These are phyloP conservation scores for Rhinella marina DNA, from an alignment of 2,797 vertebrate species.

Conservation along the genomic window DNA sequence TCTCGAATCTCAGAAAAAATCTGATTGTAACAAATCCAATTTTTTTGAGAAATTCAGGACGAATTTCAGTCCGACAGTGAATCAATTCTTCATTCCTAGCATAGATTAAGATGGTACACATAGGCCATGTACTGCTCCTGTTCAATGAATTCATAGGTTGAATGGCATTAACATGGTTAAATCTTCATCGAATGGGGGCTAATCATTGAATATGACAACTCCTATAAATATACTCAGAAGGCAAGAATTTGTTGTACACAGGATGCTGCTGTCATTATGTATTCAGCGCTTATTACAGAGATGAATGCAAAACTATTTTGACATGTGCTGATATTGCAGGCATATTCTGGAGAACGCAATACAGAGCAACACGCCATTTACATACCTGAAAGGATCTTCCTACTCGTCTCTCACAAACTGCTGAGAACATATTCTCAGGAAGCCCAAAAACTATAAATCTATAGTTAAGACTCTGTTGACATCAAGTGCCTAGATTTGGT, in stretches of 20 bases:
- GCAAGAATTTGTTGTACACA: neutral
- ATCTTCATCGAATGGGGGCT: neutral
- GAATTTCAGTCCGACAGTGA: too few species aligned
- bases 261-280: constrained; percentile 4
- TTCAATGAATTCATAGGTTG: too few species aligned
- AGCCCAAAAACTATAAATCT: neutral
- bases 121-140: too few species aligned
- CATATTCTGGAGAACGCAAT: neutral
- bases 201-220: constrained; percentile 2
- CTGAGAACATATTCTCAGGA: neutral
- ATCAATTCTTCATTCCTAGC: too few species aligned
- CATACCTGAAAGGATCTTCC: neutral
- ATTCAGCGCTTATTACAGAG: constrained; percentile 23
- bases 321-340: constrained; percentile 26
- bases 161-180: neutral
- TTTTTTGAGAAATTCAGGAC: too few species aligned
- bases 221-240: constrained; percentile 8
- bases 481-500: too few species aligned
- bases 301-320: constrained; percentile 10
- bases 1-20: too few species aligned
- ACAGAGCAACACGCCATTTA: neutral
- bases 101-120: too few species aligned
- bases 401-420: neutral
- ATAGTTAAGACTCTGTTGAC: too few species aligned
- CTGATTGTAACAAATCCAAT: too few species aligned